Evolutionary conservation across 2,113 vertebrate species (phyloP).

Genomic region (Balaenoptera acutorostrata): DNA sequence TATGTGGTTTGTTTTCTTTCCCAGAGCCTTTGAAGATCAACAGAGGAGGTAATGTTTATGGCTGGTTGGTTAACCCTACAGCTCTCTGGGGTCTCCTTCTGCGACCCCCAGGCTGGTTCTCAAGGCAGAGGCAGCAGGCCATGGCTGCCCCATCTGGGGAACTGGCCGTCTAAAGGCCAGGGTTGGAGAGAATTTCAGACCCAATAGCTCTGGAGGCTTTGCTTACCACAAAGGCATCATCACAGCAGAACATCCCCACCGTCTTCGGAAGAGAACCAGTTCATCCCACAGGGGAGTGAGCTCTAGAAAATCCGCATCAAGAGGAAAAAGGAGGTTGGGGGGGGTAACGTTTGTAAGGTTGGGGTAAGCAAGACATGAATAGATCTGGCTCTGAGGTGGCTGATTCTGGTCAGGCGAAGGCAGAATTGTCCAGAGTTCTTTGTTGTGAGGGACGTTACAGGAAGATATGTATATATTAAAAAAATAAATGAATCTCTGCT

Average conservation of each 20-base stretch:
- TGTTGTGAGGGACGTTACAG: not conserved
- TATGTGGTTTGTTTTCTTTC: slow-evolving; percentile 83
- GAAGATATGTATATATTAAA: slow-evolving; percentile 36
- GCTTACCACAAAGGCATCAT: slow-evolving; percentile 64
- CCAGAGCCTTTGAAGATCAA: slow-evolving; percentile 84
- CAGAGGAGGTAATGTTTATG: slow-evolving; percentile 82
- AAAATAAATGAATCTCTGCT: slow-evolving; percentile 52
- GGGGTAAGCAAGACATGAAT: not conserved
- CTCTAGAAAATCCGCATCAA: not conserved
- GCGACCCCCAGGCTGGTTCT: slow-evolving; percentile 59
- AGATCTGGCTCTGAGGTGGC: not conserved
- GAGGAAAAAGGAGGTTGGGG: not conserved
- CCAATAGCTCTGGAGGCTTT: slow-evolving; percentile 37
- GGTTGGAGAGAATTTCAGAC: slow-evolving; percentile 43
- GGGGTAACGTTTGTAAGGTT: not conserved
- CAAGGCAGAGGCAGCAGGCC: slow-evolving; percentile 39
- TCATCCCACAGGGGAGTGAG: slow-evolving; percentile 48
- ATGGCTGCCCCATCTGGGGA: slow-evolving; percentile 47
- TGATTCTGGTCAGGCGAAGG: slow-evolving; percentile 4
- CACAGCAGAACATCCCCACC: slow-evolving; percentile 43
- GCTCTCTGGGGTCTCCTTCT: slow-evolving; percentile 71
- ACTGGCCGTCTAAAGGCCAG: slow-evolving; percentile 32
- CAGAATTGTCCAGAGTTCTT: not conserved
- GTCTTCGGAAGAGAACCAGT: slow-evolving; percentile 44
- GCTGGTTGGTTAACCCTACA: slow-evolving; percentile 79